Evolutionary conservation across 2,888 invertebrate species (phyloP), one percentile per base, ranked within the genome.

Genomic region (Drosophila tripunctata): DNA sequence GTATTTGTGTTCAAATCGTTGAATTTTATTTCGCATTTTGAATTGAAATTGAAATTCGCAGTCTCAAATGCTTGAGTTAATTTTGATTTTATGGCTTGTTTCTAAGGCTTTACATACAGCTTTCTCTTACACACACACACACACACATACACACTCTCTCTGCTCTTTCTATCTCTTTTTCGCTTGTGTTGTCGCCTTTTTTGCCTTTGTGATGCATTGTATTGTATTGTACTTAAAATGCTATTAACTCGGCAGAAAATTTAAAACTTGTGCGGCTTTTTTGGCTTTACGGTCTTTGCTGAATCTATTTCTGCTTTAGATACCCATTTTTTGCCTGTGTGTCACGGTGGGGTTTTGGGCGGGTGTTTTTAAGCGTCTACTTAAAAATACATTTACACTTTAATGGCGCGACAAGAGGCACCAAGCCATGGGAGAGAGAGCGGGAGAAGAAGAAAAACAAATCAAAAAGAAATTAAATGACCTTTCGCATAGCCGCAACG

Each of bases 341-440:
- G 33, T 5, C 6, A 35, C 54, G 51, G 15, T 4, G 1, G 14
- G 5, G 8, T 14, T 5, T 2, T 0, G 8, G 24, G 6, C 2
- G 2, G 8, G 33, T 33, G 33, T 12, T 60, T 60, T 68, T 73
- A 69, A 65, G 67, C 67, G 65, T 74, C 84, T 84, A 87, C 87
- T 83, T 83, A 83, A 83, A 83, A 87, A 87, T 75, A 83, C 87
- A 83, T 83, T 87, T 84, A 87, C 85, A 83, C 87, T 78, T 85
- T 87, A 82, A 82, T 82, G 86, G 82, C 69, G 72, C 62, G 67
- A 60, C 56, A 55, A 51, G 58, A 54, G 57, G 21, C 36, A 44
- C 36, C 56, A 55, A 47, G 54, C 57, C 22, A 33, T 27, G 27
- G 43, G 22, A 33, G 4, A 35, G 19, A 30, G 21, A 14, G 19